Conservation (phyloP, 1,140 invertebrate genomes). For the Papilio polytes region DNA sequence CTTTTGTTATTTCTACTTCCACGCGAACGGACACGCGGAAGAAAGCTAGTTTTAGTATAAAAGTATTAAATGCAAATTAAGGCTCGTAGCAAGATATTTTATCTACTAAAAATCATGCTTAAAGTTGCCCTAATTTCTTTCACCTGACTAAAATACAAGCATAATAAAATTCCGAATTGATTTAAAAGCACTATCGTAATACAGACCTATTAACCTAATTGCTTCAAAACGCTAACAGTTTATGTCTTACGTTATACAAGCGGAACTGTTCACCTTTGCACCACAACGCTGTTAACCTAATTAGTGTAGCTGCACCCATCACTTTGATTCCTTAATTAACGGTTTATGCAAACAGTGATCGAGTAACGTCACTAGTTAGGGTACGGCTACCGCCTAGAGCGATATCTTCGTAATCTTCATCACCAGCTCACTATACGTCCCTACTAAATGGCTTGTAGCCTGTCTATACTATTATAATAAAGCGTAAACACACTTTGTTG, state of each 20-base stretch:
- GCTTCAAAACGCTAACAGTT: constrained; percentile 32
- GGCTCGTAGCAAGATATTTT: no score
- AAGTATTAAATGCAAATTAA: no score
- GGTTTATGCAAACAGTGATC: not conserved
- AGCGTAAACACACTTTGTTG: no score
- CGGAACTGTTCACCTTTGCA: constrained; percentile 50
- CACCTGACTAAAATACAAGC: not conserved
- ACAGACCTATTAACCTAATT: not conserved
- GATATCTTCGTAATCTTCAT: not conserved
- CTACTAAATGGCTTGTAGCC: no score
- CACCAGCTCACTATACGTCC: no score
- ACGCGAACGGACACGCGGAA: no score
- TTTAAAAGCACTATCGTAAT: not conserved
- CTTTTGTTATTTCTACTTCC: no score
- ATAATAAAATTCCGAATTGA: not conserved
- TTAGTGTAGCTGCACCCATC: constrained; percentile 39
- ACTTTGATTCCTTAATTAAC: not conserved
- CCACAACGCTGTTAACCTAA: constrained; percentile 43
- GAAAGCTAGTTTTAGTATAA: no score
- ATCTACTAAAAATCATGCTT: no score
- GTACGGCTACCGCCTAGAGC: no score
- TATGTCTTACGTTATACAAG: constrained; percentile 37
- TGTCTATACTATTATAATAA: no score
- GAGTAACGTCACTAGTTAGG: no score
- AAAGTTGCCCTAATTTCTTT: not conserved